Percentiles rank a stretch among this genome's conserved stretches.
Evolutionary conservation across 2,888 invertebrate species (phyloP).

Genomic region (Lasioglossum villosulum): DNA sequence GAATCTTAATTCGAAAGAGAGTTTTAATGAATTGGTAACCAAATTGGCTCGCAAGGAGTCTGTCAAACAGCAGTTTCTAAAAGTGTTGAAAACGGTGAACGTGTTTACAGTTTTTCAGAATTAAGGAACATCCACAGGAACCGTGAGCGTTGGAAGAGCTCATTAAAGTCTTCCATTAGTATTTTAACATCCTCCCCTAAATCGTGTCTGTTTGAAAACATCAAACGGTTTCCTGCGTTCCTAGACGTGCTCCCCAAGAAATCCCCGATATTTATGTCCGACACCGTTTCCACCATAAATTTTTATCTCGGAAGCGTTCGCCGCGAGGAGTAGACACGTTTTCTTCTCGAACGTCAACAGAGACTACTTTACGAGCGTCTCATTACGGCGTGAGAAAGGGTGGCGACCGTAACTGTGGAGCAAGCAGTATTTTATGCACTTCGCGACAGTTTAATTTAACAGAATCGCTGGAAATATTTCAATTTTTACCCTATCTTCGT

Average conservation of each 20-base stretch:
- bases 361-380: constrained; percentile 36
- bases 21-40: neutral
- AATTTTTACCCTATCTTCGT: too few species aligned
- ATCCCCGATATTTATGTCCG: constrained; percentile 45
- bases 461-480: neutral
- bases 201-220: constrained; percentile 35
- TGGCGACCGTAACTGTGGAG: neutral
- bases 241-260: constrained; percentile 30
- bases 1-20: too few species aligned
- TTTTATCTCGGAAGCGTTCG: constrained; percentile 32
- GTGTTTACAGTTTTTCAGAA: neutral
- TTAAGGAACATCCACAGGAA: neutral
- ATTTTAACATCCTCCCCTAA: constrained; percentile 39
- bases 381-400: constrained; percentile 20
- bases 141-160: neutral
- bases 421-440: neutral
- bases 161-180: constrained; percentile 34
- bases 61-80: neutral
- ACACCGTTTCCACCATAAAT: constrained; percentile 44
- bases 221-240: constrained; percentile 41
- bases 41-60: neutral
- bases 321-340: constrained; percentile 39
- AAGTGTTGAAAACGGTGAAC: neutral
- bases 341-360: constrained; percentile 19
- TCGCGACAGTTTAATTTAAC: neutral